Evolutionary conservation across 2,888 invertebrate species (phyloP).

Genomic region (Cephus nigrinus): DNA sequence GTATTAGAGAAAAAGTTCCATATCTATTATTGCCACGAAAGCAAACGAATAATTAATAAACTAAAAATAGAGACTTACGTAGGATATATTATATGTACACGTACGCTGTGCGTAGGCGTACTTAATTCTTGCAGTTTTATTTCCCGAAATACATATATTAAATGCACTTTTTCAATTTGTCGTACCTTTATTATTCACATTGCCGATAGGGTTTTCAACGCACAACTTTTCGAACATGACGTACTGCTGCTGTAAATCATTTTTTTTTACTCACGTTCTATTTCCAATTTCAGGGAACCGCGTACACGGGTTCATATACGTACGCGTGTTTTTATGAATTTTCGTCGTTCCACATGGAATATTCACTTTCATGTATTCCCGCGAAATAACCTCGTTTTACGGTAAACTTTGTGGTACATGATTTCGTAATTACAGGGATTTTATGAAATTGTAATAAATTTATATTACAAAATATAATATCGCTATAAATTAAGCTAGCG

Average conservation of each 20-base stretch:
- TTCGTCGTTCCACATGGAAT: not conserved
- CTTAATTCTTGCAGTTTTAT: not conserved
- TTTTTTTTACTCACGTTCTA: not conserved
- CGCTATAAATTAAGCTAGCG: not conserved
- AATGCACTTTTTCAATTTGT: not conserved
- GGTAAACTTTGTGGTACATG: not conserved
- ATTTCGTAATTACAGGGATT: not conserved
- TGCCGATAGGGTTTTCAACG: not conserved
- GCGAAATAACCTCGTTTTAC: not conserved
- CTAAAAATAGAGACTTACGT: no score
- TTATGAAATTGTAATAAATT: not conserved
- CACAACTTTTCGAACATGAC: not conserved
- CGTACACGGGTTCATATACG: not conserved
- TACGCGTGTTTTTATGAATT: not conserved
- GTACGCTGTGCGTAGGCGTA: not conserved
- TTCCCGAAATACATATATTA: not conserved
- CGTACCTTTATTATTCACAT: not conserved
- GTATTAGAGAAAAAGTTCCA: no score
- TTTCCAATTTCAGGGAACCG: not conserved
- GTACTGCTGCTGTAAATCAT: not conserved
- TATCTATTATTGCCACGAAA: no score
- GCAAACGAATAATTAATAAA: no score
- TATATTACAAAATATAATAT: not conserved
- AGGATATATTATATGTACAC: no score
- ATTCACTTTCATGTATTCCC: not conserved